phyloP scores from a whole-genome alignment of 2,888 invertebrate species.

The Hecatera dysodea region DNA sequence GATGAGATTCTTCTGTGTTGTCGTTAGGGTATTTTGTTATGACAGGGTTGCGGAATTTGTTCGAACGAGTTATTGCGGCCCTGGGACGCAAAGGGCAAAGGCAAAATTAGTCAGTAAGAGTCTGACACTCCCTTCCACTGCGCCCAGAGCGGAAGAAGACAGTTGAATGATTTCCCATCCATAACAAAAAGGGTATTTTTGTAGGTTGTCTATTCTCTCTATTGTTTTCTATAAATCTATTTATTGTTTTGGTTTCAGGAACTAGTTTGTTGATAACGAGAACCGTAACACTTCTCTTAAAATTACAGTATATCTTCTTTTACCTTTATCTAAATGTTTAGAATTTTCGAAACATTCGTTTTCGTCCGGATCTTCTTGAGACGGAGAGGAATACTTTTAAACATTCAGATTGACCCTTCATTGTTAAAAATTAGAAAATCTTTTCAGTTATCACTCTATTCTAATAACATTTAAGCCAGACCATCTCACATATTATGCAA shows the following conservation, averaged over 20 bases:
- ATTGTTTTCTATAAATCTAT: too few relatives aligned
- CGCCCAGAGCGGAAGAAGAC: too few relatives aligned
- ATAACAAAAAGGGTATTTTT: too few relatives aligned
- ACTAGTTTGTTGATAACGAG: too few relatives aligned
- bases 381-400: neutral
- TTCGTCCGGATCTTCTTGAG: neutral
- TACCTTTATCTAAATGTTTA: neutral
- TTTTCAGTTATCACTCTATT: neutral
- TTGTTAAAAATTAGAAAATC: too few relatives aligned
- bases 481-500: conserved; percentile 41
- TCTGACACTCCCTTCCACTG: too few relatives aligned
- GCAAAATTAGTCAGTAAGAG: too few relatives aligned
- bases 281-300: neutral
- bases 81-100: too few relatives aligned
- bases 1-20: neutral
- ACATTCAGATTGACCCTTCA: neutral
- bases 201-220: too few relatives aligned
- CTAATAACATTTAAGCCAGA: conserved; percentile 12
- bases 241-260: neutral
- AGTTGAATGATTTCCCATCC: too few relatives aligned
- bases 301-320: neutral
- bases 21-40: neutral
- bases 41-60: too few relatives aligned
- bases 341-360: neutral
- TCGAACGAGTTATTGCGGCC: too few relatives aligned